Evolutionary conservation across 2,113 vertebrate species (phyloP), one percentile per base, ranked within the genome.

Genomic region (Clarias gariepinus): DNA sequence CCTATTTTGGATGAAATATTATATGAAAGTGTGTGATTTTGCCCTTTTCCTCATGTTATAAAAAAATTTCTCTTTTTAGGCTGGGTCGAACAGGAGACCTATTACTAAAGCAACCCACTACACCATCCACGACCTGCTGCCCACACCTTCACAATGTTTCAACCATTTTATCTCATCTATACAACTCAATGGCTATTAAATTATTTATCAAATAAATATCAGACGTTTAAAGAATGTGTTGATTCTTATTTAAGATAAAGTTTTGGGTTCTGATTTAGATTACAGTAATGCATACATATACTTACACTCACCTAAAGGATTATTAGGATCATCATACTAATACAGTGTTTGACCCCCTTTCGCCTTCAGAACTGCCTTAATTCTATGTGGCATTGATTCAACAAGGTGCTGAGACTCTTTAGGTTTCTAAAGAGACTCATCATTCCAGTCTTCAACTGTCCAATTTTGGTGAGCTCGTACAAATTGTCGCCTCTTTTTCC

Each of bases 71-170:
- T 52, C 18, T 89, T 82, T 41, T 83, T 69, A 89, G 88, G 88
- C 16, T 89, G 86, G 96, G 92, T 97, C 93, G 96, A 96, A 63
- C 55, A 66, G 41, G 96, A 97, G 92, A 97, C 96, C 9, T 97
- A 96, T 93, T 97, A 97, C 91, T 97, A 92, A 94, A 81, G 81
- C 28, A 28, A 74, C 33, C 0, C 2, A n/a, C 3, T 2, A 58
- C 61, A 13, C 10, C n/a, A 73, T 79, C 25, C 30, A 68, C 28
- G 16, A 68, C 55, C 55, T 81, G 25, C 57, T 36, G 78, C 9
- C 60, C 15, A 33, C 28, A 57, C 19, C 64, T 68, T 53, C 69
- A 58, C 25, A 61, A 76, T 33, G 28, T 64, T 33, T 47, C 28
- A 18, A 18, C 19, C 2, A 79, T 23, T 10, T 68, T 1, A 53